Conservation (phyloP, 2,888 invertebrate species). For the Sthenelais limicola region DNA sequence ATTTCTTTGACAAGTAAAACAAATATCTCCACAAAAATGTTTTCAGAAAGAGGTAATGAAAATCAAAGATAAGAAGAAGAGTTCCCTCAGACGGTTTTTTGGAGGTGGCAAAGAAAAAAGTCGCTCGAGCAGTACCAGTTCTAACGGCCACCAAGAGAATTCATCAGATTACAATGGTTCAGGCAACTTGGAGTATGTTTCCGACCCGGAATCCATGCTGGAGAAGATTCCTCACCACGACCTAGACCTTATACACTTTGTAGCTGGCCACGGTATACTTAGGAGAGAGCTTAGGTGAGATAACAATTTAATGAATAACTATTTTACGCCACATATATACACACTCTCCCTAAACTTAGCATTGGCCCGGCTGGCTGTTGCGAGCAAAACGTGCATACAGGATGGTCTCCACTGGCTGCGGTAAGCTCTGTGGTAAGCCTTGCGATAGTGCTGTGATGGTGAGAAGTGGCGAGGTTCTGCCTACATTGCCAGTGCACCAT, state of each 20-base stretch:
- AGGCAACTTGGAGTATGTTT: conserved; percentile 12
- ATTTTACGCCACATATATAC: neutral
- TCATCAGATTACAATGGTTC: neutral
- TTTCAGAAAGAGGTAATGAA: conserved; percentile 30
- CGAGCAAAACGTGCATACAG: too few relatives aligned
- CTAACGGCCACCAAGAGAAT: neutral
- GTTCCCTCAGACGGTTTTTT: conserved; percentile 42
- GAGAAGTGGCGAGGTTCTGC: too few relatives aligned
- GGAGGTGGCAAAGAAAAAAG: conserved; percentile 16
- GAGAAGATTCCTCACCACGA: conserved; percentile 48
- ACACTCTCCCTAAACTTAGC: too few relatives aligned
- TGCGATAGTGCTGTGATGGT: too few relatives aligned
- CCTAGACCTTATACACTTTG: conserved; percentile 52
- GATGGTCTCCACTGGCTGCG: too few relatives aligned
- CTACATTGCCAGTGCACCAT: too few relatives aligned
- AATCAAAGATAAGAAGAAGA: conserved; percentile 39
- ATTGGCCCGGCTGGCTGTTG: too few relatives aligned
- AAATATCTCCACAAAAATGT: too few relatives aligned
- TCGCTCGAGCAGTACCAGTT: conserved; percentile 7
- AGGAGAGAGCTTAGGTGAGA: conserved; percentile 51
- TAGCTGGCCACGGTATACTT: conserved; percentile 54
- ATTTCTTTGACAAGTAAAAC: too few relatives aligned
- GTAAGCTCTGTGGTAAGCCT: too few relatives aligned
- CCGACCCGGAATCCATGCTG: conserved; percentile 32
- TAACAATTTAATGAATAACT: too few relatives aligned